These are phyloP conservation scores for Archivesica marissinica DNA, from an alignment of 1,140 invertebrate genomes.

Conservation along the genomic window DNA sequence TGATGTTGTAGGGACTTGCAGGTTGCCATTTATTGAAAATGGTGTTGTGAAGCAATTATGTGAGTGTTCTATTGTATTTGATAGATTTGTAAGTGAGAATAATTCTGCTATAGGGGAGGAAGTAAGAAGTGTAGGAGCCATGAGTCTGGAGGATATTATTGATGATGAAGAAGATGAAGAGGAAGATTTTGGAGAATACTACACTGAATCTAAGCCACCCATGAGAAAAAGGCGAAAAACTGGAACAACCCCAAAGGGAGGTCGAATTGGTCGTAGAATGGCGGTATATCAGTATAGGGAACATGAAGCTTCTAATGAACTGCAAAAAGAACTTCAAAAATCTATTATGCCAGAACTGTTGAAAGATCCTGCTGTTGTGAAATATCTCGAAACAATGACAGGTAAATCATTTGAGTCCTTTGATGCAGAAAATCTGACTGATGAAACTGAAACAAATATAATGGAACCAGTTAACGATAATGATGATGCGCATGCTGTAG, in stretches of 20 bases:
- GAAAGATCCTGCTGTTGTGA: conserved; percentile 40
- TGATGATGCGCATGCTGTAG: background rate
- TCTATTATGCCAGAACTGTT: conserved; percentile 26
- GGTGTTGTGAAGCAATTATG: background rate
- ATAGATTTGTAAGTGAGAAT: conserved; percentile 1
- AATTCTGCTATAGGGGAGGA: background rate
- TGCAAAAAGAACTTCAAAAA: conserved; percentile 31
- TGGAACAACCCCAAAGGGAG: background rate
- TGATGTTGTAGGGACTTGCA: background rate
- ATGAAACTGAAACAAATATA: background rate
- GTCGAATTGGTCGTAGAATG: conserved; percentile 21
- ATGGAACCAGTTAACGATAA: background rate
- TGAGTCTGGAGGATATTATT: conserved; percentile 6
- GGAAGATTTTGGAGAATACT: background rate
- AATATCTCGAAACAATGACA: conserved; percentile 35
- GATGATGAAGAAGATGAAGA: conserved; percentile 8
- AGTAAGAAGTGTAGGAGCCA: background rate
- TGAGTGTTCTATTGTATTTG: conserved; percentile 46
- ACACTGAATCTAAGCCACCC: background rate
- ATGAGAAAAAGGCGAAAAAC: background rate
- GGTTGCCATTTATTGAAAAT: conserved; percentile 33
- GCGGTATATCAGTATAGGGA: conserved; percentile 42
- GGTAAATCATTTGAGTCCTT: background rate
- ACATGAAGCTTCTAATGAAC: background rate
- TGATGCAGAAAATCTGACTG: background rate